Conservation (phyloP, 30 jellyfish, hydroid and myxozoan species). For the Phacellophora camtschatica region DNA sequence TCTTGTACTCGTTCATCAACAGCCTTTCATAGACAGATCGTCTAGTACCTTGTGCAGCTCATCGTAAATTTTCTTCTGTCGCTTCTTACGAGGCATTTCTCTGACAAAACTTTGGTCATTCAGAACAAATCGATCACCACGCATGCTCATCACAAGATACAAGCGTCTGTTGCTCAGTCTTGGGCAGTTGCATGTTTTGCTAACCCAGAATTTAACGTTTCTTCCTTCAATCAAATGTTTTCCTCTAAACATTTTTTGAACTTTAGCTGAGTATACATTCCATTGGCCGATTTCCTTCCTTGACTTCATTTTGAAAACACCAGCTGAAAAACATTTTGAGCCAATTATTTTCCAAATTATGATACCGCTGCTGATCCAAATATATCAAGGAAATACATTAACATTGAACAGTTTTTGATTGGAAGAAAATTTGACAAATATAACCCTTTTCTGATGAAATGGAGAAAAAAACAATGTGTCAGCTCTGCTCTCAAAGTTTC, state of each 20-base stretch:
- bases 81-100: neutral
- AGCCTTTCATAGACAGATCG: neutral
- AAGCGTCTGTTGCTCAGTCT: neutral
- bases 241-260: conserved; percentile 3
- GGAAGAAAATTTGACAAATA: no score
- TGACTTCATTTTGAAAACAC: neutral
- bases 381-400: no score
- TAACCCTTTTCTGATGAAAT: no score
- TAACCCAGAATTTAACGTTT: conserved; percentile 4
- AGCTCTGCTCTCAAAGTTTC: no score
- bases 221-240: neutral
- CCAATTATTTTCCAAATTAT: no score
- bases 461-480: no score
- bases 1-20: no score
- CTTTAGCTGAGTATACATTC: neutral
- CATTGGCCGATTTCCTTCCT: neutral
- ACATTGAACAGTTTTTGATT: no score
- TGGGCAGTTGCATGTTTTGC: conserved; percentile 14
- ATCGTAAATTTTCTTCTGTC: neutral
- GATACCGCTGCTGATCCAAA: no score
- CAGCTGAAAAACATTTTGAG: no score
- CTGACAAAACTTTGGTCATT: conserved; percentile 11
- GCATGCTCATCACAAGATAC: conserved; percentile 13
- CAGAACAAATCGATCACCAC: conserved; percentile 13
- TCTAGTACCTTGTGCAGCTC: neutral